Evolutionary conservation across 2,888 invertebrate genomes (phyloP), one percentile per base, ranked within the genome.

Genomic region (Parapristionchus giblindavisi): DNA sequence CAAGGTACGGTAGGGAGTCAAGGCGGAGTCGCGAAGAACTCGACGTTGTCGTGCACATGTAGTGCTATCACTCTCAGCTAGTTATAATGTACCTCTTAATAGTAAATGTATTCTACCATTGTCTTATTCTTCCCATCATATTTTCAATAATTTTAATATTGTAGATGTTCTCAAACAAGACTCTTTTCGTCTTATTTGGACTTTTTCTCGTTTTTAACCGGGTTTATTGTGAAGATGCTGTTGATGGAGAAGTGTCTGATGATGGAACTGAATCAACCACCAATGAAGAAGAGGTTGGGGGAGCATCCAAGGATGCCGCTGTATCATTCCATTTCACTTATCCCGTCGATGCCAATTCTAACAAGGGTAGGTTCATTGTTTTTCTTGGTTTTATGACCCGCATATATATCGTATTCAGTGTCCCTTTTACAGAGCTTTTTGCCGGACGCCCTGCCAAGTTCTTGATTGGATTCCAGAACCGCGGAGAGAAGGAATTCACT

Each of bases 381-480:
- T 11, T 11, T 14, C 24, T 6, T 38, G 17, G 21, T 11, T n/a
- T 17, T 40, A 65, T n/a, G 6, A 65, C 48, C 5, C 29, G 43
- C 32, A 11, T 38, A 6, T 29, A 4, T 52, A 3, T 54, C n/a
- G 11, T n/a, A 40, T n/a, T 43, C 27, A 36, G n/a, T 43, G 29
- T 40, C 14, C n/a, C 14, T 58, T 73, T 78, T 77, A 52, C 75
- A 94, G 96, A 96, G 89, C 90, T 96, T 54, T 94, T 94, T 87
- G 96, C 94, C 83, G 97, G 98, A 56, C 92, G 92, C 86, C 92
- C 94, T 63, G 96, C 96, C 0, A 95, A 96, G 89, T 94, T 97
- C 89, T 91, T 99, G 1, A 94, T 99, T 78, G 97, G 98, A 32
- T 97, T 99, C 90, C 92, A 92, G 74, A 99, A 99, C 91, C 94